phyloP scores from a whole-genome alignment of 2,888 invertebrate genomes.

The Dicyrtoma fusca region DNA sequence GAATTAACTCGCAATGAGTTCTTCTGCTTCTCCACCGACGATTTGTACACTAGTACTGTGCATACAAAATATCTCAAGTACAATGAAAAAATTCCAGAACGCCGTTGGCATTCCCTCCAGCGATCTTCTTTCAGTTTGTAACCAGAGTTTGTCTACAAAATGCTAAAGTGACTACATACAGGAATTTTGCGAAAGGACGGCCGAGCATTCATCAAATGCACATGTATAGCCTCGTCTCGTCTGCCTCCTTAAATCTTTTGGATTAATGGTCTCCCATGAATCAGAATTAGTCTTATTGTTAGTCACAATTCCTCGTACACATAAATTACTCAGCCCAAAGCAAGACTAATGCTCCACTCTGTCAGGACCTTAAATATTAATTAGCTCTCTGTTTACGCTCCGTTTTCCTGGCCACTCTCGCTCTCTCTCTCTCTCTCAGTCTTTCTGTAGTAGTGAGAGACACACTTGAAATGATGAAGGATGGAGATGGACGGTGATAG shows the following conservation, averaged over 20 bases:
- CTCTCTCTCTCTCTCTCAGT: neutral
- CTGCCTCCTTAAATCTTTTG: slow-evolving; percentile 5
- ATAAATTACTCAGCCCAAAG: slow-evolving; percentile 31
- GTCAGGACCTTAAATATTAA: slow-evolving; percentile 9
- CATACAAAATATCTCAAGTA: too few relatives aligned
- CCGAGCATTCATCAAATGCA: neutral
- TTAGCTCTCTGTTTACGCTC: neutral
- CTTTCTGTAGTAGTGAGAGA: slow-evolving; percentile 1
- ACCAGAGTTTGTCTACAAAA: too few relatives aligned
- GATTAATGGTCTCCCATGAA: slow-evolving; percentile 26
- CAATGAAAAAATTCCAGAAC: too few relatives aligned
- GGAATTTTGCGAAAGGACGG: too few relatives aligned
- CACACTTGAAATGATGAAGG: too few relatives aligned
- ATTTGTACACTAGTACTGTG: too few relatives aligned
- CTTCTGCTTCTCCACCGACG: too few relatives aligned
- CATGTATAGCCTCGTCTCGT: too few relatives aligned
- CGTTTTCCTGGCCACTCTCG: neutral
- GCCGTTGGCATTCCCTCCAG: too few relatives aligned
- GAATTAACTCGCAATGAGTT: too few relatives aligned
- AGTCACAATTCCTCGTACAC: slow-evolving; percentile 21
- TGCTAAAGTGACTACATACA: too few relatives aligned
- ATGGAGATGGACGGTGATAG: neutral
- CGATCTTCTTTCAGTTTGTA: too few relatives aligned
- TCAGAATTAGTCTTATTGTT: slow-evolving; percentile 17
- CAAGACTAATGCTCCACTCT: slow-evolving; percentile 6